Evolutionary conservation across 37 sponge, comb jelly and placozoan genomes (phyloP).

Genomic region (Axinella damicornis): DNA sequence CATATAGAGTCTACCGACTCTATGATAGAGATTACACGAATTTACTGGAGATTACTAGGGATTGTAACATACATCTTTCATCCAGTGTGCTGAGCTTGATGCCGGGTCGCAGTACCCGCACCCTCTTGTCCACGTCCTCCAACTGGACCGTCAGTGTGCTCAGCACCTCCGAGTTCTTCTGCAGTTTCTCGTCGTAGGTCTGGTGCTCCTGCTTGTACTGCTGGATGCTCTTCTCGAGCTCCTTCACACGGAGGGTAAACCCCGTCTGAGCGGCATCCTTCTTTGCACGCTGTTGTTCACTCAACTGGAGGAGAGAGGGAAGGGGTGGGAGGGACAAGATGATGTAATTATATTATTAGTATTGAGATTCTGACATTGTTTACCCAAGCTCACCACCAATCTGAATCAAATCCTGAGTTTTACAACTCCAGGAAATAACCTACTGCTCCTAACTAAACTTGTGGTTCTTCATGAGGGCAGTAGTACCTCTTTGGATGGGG

Average conservation of each 20-base stretch:
- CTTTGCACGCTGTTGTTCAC: background rate
- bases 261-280: conserved; percentile 17
- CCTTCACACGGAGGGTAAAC: conserved; percentile 4
- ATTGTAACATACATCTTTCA: conserved; percentile 36
- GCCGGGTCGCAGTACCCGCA: background rate
- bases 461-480: too few relatives aligned
- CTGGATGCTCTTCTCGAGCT: background rate
- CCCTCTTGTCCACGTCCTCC: background rate
- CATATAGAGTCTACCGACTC: too few relatives aligned
- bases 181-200: background rate
- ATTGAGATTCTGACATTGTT: too few relatives aligned
- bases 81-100: conserved; percentile 28
- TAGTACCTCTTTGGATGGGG: too few relatives aligned
- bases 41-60: too few relatives aligned
- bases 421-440: too few relatives aligned
- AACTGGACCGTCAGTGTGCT: background rate
- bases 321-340: too few relatives aligned
- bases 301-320: conserved; percentile 1
- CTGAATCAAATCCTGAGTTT: too few relatives aligned
- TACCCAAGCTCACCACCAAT: too few relatives aligned
- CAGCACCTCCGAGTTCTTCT: background rate
- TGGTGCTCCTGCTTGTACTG: background rate
- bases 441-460: too few relatives aligned
- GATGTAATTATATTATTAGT: too few relatives aligned
- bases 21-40: too few relatives aligned